Evolutionary conservation across 2,797 vertebrate species (phyloP), one percentile per base, ranked within the genome.

Genomic region (Rhynchonycteris naso): DNA sequence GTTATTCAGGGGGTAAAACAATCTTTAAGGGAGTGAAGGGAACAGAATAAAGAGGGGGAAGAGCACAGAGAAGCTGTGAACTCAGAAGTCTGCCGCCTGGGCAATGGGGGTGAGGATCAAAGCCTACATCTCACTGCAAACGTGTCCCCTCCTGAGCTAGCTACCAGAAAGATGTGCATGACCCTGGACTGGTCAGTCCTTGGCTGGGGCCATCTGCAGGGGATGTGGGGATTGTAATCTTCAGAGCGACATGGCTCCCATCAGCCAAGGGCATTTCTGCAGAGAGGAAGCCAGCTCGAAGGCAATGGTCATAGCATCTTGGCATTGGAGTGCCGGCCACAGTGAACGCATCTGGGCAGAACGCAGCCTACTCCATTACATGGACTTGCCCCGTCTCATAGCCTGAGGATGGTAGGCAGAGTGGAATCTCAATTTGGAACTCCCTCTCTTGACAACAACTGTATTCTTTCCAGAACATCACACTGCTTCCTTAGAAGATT

Each of bases 61-160:
- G 7, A 43, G 14, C 28, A 50, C 54, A 35, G 21, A n/a, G 35
- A 52, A 83, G 22, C 47, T 28, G 4, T 21, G 19, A 9, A 19
- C 28, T 52, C 68, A 2, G 1, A 4, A 9, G 7, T 65, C 61
- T 22, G 2, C 43, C 54, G 7, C 7, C 56, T 66, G 3, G 18
- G 28, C 14, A 26, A 7, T 15, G 0, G 1, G 3, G 12, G 0
- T 10, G 65, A 65, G 28, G 7, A 26, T 66, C 43, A 7, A 8
- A 38, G 19, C 28, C 50, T 10, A 59, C 43, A 33, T 8, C 12
- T 81, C 43, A 43, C 59, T 79, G 5, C 10, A 66, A 7, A 79
- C 8, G 21, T 33, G 0, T 3, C 11, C 15, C 16, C 10, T 76
- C 28, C 58, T 58, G 4, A 26, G 54, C 21, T 33, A 21, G 21